Evolutionary conservation across 2,888 invertebrate species (phyloP), one percentile per base, ranked within the genome.

Genomic region (Tetragonisca angustula): DNA sequence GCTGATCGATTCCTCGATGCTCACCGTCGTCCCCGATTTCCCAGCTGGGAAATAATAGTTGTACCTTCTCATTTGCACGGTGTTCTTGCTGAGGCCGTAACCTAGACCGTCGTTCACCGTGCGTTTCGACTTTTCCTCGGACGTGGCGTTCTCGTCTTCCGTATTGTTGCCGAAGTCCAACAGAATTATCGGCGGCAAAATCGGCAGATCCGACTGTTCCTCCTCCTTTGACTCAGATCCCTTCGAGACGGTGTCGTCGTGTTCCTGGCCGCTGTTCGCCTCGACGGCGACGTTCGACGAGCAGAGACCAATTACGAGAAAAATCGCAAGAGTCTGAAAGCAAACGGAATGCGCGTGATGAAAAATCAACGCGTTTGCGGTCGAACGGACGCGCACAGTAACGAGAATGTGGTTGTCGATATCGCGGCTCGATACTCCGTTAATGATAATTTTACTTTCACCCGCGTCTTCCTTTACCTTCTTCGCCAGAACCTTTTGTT

Each of bases 71-170:
- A 84, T 79, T 32, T 92, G 91, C 0, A 94, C 59, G 86, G 94
- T 94, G 87, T 96, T 96, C 2, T 95, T 95, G 88, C 95, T 95
- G 85, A 96, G 96, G 13, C 97, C 97, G 92, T 97, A 97, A 79
- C 97, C 97, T 19, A 97, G 94, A 70, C 96, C 96, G 0, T 96
- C 96, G 86, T 97, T 97, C 21, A 97, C 96, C 0, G 97, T 97
- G 87, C 97, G 95, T 91, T 97, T 97, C 0, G 92, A 89, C 77
- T 94, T 94, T 27, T 93, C 94, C 5, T 94, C 94, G n/a, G 80
- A 61, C 0, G 89, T 87, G 2, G 73, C 68, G 32, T 91, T 91
- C 0, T 74, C 81, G 15, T 88, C 77, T 9, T 91, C 90, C 0
- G 92, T 92, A 4, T 87, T 89, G 65, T 94, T 94, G 1, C 89